Evolutionary conservation across 2,888 invertebrate genomes (phyloP).

Genomic region (Lasioglossum figueresi): DNA sequence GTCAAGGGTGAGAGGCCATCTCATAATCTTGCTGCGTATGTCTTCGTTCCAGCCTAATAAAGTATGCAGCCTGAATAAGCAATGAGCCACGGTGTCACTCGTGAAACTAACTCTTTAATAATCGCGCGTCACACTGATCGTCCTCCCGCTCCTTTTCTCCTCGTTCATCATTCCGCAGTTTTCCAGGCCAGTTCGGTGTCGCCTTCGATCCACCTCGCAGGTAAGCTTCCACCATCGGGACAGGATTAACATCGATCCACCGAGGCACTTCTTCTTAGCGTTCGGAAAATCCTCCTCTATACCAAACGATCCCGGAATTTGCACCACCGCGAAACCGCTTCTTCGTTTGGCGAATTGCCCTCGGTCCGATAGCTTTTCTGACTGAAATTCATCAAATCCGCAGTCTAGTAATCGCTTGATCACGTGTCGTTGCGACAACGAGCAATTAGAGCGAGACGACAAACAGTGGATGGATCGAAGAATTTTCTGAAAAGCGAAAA

Average conservation of each 20-base stretch:
- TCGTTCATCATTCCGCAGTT: constrained; percentile 44
- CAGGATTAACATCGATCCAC: constrained; percentile 3
- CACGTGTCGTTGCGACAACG: no score
- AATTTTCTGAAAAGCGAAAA: not conserved
- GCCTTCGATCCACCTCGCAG: not conserved
- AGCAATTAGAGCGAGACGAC: no score
- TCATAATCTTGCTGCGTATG: constrained; percentile 75
- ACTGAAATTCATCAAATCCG: no score
- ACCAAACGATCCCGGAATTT: not conserved
- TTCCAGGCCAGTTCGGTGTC: constrained; percentile 24
- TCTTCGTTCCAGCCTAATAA: constrained; percentile 76
- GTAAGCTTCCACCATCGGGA: constrained; percentile 13
- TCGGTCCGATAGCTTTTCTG: not conserved
- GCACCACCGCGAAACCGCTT: not conserved
- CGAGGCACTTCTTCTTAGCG: not conserved
- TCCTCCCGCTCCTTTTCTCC: constrained; percentile 36
- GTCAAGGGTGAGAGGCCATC: constrained; percentile 68
- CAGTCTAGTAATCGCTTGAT: no score
- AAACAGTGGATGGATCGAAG: not conserved
- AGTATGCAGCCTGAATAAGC: constrained; percentile 79
- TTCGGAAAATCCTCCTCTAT: not conserved
- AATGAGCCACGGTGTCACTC: constrained; percentile 74
- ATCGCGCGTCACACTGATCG: constrained; percentile 70
- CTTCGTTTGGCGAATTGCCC: not conserved
- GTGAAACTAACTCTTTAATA: constrained; percentile 73